Conservation (phyloP, 2,113 vertebrate genomes). For the Forbesichthys agassizii region DNA sequence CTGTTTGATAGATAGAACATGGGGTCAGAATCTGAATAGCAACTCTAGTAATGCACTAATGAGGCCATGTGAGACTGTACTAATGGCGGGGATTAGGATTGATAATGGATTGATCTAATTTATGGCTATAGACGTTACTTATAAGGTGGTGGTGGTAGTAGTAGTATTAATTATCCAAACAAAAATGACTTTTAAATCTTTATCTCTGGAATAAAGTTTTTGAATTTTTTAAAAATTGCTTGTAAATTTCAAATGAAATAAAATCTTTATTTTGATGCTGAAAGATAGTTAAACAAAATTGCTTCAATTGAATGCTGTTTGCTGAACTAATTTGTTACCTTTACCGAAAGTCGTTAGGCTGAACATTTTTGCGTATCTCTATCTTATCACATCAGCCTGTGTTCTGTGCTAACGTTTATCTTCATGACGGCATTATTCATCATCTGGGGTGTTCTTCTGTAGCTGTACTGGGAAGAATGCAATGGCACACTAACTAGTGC, state of each 20-base stretch:
- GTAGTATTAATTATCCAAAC: neutral
- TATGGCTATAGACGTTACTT: conserved; percentile 2
- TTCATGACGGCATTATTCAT: conserved; percentile 17
- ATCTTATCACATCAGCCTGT: neutral
- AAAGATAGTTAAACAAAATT: neutral
- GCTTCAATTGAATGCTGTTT: neutral
- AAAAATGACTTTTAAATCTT: neutral
- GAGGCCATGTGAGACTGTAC: conserved; percentile 60
- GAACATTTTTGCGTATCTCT: neutral
- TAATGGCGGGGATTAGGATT: conserved; percentile 61
- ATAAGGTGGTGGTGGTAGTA: neutral
- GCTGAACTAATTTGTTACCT: neutral
- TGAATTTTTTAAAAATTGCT: neutral
- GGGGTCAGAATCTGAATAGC: conserved; percentile 55
- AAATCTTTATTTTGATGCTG: neutral
- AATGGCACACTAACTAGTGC: conserved; percentile 15
- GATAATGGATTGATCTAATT: conserved; percentile 55
- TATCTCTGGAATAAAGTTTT: neutral
- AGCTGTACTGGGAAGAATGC: neutral
- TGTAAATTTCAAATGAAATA: neutral
- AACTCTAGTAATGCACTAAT: conserved; percentile 65
- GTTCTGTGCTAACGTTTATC: neutral
- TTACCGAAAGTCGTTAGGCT: neutral
- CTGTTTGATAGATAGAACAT: conserved; percentile 33
- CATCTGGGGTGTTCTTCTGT: neutral